These are phyloP conservation scores for Tetranychus piercei DNA, from an alignment of 2,888 invertebrate genomes.

Conservation along the genomic window DNA sequence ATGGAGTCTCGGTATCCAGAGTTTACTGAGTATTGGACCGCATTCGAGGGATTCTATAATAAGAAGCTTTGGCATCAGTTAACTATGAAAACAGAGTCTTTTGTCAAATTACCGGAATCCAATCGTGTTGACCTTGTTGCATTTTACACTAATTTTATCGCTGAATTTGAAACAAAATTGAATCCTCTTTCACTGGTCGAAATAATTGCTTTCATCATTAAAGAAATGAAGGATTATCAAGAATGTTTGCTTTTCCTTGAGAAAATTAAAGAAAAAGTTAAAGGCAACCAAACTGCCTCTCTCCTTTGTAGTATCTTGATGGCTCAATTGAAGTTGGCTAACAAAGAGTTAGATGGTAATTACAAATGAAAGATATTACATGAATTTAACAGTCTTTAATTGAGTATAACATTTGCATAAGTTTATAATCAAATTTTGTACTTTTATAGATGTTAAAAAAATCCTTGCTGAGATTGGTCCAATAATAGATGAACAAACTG, in stretches of 20 bases:
- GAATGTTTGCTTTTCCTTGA: conserved; percentile 71
- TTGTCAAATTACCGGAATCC: conserved; percentile 39
- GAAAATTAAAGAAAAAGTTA: conserved; percentile 48
- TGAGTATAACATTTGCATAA: neutral
- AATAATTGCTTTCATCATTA: conserved; percentile 55
- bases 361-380: no score
- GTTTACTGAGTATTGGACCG: conserved; percentile 45
- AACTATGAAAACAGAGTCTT: conserved; percentile 57
- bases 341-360: conserved; percentile 31
- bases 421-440: conserved; percentile 3
- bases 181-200: conserved; percentile 81
- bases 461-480: conserved; percentile 69
- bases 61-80: conserved; percentile 95
- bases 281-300: conserved; percentile 62
- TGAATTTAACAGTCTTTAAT: neutral
- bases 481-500: conserved; percentile 69
- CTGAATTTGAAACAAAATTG: conserved; percentile 84
- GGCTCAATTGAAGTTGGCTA: conserved; percentile 35
- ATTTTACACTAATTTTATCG: conserved; percentile 77
- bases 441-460: conserved; percentile 30
- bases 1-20: conserved; percentile 6
- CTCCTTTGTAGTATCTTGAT: conserved; percentile 66
- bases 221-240: conserved; percentile 55
- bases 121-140: conserved; percentile 20
- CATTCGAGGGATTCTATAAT: conserved; percentile 71